Conservation (phyloP, 2,888 invertebrate genomes). For the Eristalinus sepulchralis region DNA sequence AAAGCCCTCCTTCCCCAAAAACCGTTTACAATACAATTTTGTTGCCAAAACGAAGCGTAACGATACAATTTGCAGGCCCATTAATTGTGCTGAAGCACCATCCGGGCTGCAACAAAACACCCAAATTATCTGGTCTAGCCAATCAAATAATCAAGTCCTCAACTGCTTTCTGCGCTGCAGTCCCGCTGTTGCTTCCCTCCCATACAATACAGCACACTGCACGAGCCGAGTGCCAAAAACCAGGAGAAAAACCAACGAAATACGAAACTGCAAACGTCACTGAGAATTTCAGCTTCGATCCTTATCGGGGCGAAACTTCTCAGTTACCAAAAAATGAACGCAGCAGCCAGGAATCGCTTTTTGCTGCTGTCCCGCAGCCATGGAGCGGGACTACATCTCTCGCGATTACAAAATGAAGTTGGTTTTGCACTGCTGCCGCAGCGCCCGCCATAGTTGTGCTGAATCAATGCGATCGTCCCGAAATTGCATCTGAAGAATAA, state of each 20-base stretch:
- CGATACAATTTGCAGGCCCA: conserved; percentile 39
- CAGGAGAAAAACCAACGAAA: neutral
- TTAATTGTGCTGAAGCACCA: conserved; percentile 51
- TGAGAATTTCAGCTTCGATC: conserved; percentile 54
- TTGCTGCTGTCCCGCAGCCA: neutral
- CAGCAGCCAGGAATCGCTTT: conserved; percentile 40
- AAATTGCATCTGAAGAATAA: conserved; percentile 54
- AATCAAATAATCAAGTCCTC: conserved; percentile 62
- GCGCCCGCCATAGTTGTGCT: neutral
- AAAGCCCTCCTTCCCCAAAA: conserved; percentile 18
- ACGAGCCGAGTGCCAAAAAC: conserved; percentile 30
- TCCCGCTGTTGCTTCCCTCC: neutral
- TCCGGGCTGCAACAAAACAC: conserved; percentile 2
- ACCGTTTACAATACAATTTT: conserved; percentile 1
- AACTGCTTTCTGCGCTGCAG: neutral
- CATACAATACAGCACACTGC: conserved; percentile 16
- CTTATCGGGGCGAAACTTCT: conserved; percentile 45
- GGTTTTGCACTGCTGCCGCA: conserved; percentile 48
- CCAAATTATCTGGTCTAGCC: conserved; percentile 56
- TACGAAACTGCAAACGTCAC: conserved; percentile 25
- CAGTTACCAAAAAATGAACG: conserved; percentile 32
- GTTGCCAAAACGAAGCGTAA: conserved; percentile 15
- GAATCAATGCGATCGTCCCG: conserved; percentile 54
- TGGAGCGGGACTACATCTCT: neutral
- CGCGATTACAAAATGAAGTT: conserved; percentile 41